Base-by-base conservation (phyloP, 2,888 invertebrate genomes). In the Lamellibrachia columna region DNA sequence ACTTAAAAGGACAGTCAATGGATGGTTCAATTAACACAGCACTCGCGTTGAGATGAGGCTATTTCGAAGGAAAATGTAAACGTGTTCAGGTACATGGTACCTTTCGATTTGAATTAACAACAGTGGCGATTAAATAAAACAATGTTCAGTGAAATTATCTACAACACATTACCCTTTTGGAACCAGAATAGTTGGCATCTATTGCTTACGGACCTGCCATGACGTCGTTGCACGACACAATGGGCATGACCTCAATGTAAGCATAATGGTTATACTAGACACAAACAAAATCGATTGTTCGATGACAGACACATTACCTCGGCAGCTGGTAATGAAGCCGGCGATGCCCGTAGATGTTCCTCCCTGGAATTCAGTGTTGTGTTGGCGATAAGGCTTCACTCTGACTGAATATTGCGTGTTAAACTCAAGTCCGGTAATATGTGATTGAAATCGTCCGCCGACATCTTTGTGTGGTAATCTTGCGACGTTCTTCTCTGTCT, bases 331-430 rank as follows among this genome's bases (percentile, higher is more conserved):
- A 22, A 22, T 75, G 75, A 75, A 75, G 22, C 75, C 75, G 22
- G 75, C 75, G 75, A 75, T 75, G 3, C 75, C 22, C 75, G 75
- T 75, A 15, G 75, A 75, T 15, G 75, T 75, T 22, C 75, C 75
- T 4, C 75, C 75, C 75, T 75, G 75, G 22, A 22, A 15, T 6
- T 75, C 75, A 75, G 11, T 6, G 75, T 75, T 75, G 75, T 22
- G 75, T 75, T n/a, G 75, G 75, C 75, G 75, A 6, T 75, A 75
- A 75, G 75, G 75, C n/a, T 75, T 75, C 15, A 75, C 75, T 75
- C 75, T 75, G 15, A 75, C 75, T 75, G 75, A 75, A 75, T 75
- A 75, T n/a, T 75, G 75, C 75, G 75, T 75, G 75, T 75, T 75
- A n/a, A 22, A 75, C 75, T 22, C 22, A 75, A 75, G 75, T n/a